phyloP scores from a whole-genome alignment of 2,888 invertebrate species.

The Drosophila bunnanda region DNA sequence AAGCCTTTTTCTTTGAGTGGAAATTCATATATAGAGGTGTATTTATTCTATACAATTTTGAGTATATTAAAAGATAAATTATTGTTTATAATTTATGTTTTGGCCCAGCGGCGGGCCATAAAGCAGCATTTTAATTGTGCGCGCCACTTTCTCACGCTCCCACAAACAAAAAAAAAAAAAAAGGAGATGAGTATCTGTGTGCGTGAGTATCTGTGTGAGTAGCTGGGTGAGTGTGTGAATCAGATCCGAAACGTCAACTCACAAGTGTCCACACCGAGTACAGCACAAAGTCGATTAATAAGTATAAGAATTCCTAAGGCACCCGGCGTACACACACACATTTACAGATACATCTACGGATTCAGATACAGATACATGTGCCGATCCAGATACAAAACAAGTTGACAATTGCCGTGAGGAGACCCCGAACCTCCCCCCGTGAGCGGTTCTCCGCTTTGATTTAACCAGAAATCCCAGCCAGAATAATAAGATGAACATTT shows the following conservation, averaged over 20 bases:
- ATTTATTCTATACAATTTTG: slow-evolving; percentile 56
- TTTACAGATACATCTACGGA: slow-evolving; percentile 1
- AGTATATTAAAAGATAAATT: slow-evolving; percentile 74
- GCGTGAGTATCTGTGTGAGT: slow-evolving; percentile 21
- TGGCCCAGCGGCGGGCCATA: slow-evolving; percentile 65
- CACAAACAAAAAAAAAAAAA: slow-evolving; percentile 53
- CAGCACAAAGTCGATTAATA: slow-evolving; percentile 75
- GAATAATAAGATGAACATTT: slow-evolving; percentile 76
- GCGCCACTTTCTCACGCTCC: slow-evolving; percentile 78
- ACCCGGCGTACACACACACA: slow-evolving; percentile 53
- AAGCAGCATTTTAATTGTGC: slow-evolving; percentile 65
- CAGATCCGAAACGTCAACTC: slow-evolving; percentile 66
- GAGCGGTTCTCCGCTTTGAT: slow-evolving; percentile 63
- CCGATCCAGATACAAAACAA: slow-evolving; percentile 39
- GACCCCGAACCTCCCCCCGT: neutral
- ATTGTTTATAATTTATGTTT: slow-evolving; percentile 76
- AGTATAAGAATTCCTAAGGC: slow-evolving; percentile 67
- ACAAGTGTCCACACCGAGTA: slow-evolving; percentile 59
- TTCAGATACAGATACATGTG: neutral
- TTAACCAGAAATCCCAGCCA: slow-evolving; percentile 71
- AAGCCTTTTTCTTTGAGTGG: slow-evolving; percentile 1
- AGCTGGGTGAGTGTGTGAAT: slow-evolving; percentile 14
- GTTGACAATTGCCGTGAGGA: slow-evolving; percentile 54
- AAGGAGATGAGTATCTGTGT: neutral
- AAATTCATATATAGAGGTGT: slow-evolving; percentile 29